Evolutionary conservation across 2,797 vertebrate genomes (phyloP).

Genomic region (Myotis planiceps): DNA sequence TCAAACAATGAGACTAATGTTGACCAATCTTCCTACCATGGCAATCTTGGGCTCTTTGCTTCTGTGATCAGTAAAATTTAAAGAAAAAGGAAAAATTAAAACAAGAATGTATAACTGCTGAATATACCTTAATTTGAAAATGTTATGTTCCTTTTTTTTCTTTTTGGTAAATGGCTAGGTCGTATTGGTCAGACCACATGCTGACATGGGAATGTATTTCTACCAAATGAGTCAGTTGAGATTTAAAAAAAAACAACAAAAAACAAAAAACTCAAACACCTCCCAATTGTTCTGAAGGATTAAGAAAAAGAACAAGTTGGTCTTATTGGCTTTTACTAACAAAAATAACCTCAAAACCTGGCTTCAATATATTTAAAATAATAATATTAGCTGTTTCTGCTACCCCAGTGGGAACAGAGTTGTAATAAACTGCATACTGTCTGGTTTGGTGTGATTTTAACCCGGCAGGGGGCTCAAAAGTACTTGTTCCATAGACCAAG

Average conservation of each 20-base stretch:
- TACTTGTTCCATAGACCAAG: not conserved
- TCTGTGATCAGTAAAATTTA: not conserved
- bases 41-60: not conserved
- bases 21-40: not conserved
- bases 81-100: constrained; percentile 26
- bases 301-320: not conserved
- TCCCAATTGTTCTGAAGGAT: constrained; percentile 46
- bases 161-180: not conserved
- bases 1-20: not conserved
- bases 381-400: constrained; percentile 46
- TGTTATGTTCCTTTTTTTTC: not conserved
- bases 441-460: constrained; percentile 52
- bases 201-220: constrained; percentile 60
- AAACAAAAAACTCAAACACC: not conserved
- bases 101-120: not conserved
- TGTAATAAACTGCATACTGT: constrained; percentile 19
- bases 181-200: constrained; percentile 59
- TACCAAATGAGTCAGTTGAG: constrained; percentile 62
- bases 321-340: constrained; percentile 6
- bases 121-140: constrained; percentile 59
- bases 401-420: not conserved
- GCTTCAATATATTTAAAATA: constrained; percentile 53
- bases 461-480: not conserved
- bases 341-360: constrained; percentile 23
- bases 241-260: constrained; percentile 29